Base-by-base conservation (phyloP, 2,797 vertebrate genomes). In the Austrolebias charrua region DNA sequence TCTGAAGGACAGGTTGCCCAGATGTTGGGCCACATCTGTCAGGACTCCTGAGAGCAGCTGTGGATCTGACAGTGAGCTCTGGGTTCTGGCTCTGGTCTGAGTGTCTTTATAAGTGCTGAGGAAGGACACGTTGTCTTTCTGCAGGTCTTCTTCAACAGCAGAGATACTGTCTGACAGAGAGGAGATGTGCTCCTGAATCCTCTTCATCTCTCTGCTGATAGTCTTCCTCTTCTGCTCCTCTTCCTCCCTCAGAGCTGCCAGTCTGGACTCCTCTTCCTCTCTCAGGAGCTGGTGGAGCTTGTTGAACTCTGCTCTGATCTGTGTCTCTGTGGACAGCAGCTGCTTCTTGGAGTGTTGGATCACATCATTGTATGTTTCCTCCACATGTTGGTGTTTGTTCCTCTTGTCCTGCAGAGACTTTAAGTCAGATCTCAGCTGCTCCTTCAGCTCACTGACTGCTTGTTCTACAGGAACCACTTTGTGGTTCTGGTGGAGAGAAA, bases 211-310 rank as follows among this genome's bases (percentile, higher is more conserved):
- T 70, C 56, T 53, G 57, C 13, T 60, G 49, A 86, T 61, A 5
- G 16, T 69, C 74, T 74, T 66, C 49, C n/a, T 24, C 55, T 73
- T 86, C 65, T 88, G 46, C 71, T 82, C 67, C 66, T 69, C 82
- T 87, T 84, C 40, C 77, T 84, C 24, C 90, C 80, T 65, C 91
- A 89, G 55, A 61, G 78, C 71, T 88, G 75, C 45, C 80, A 82
- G 40, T 79, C 84, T 79, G 88, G 78, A 73, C 86, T 62, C 51
- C 74, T 79, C 79, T 88, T 82, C 91, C 70, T 92, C 86, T 79
- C 74, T 82, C 73, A 92, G 84, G 81, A 92, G 24, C 24, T 88
- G 79, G 48, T 86, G 88, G 47, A 93, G 71, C 69, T 89, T 90
- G 59, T 91, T 74, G 79, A 91, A 91, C 73, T 88, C 89, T 56